These are phyloP conservation scores for Cryptocephalus primarius DNA, from an alignment of 2,888 invertebrate genomes.

Conservation along the genomic window DNA sequence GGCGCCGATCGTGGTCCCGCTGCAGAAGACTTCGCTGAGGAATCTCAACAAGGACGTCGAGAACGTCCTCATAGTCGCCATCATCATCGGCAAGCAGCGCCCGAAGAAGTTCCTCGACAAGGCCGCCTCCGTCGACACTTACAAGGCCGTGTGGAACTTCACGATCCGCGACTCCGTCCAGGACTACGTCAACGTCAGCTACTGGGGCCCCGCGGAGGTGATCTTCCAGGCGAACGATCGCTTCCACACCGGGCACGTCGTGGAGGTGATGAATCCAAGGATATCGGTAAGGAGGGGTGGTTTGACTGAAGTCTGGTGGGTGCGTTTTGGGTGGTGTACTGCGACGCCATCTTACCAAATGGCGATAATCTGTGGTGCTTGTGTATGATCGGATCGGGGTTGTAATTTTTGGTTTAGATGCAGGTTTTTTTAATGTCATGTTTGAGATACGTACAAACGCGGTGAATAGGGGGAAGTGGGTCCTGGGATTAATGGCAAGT, in stretches of 20 bases:
- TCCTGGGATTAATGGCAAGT: no score
- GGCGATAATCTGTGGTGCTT: no score
- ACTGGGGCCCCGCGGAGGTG: conserved; percentile 60
- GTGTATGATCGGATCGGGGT: no score
- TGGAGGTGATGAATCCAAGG: conserved; percentile 59
- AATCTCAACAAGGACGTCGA: conserved; percentile 25
- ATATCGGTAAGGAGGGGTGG: conserved; percentile 42
- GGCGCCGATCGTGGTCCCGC: conserved; percentile 9
- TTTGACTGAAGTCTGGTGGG: no score
- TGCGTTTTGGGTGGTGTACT: no score
- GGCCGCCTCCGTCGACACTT: conserved; percentile 44
- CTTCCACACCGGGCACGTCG: conserved; percentile 59
- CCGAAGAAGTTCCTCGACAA: conserved; percentile 43
- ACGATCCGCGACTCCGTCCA: conserved; percentile 62
- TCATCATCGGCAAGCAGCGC: conserved; percentile 55
- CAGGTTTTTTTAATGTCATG: no score
- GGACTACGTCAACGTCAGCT: conserved; percentile 64
- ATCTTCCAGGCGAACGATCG: conserved; percentile 50
- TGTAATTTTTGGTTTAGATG: no score
- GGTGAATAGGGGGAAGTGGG: no score
- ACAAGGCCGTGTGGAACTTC: conserved; percentile 64
- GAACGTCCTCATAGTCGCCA: conserved; percentile 39
- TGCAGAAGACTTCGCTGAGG: conserved; percentile 25
- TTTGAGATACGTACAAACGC: no score
- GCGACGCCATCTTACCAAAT: no score